Percentiles rank a stretch among this genome's conserved stretches.
These are phyloP conservation scores for Dendrocopos noguchii DNA, from an alignment of 2,113 vertebrate genomes.

Conservation along the genomic window DNA sequence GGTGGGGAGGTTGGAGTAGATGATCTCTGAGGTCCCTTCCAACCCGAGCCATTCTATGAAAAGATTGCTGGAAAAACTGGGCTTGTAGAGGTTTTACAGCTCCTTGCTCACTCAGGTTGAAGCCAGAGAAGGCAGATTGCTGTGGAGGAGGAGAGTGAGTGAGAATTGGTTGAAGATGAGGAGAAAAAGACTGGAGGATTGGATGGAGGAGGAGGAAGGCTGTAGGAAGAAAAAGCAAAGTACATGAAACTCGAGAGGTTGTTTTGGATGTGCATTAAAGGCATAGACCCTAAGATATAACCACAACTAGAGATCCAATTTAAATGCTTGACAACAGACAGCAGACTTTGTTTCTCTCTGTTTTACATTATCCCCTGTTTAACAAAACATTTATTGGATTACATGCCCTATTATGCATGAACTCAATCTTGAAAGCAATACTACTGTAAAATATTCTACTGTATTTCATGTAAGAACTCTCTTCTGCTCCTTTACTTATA, in stretches of 20 bases:
- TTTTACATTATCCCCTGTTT: slow-evolving; percentile 13
- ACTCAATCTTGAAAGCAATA: slow-evolving; percentile 3
- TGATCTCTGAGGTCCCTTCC: no score
- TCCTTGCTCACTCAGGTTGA: neutral
- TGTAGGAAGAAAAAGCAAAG: neutral
- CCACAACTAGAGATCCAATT: neutral
- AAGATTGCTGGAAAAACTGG: neutral
- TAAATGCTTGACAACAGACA: neutral
- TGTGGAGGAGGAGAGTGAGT: neutral
- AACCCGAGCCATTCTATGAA: neutral
- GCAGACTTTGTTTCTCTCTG: neutral
- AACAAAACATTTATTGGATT: slow-evolving; percentile 11
- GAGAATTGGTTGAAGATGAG: neutral
- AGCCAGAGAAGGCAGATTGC: neutral
- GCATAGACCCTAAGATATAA: neutral
- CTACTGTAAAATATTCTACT: neutral
- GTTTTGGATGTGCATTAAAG: neutral
- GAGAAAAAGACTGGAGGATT: neutral
- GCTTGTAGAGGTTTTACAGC: neutral
- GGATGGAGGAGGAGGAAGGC: neutral
- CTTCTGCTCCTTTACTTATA: neutral
- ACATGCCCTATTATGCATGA: neutral
- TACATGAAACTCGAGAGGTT: neutral
- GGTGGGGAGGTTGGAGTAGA: no score
- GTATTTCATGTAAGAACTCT: neutral